Evolutionary conservation across 2,797 vertebrate species (phyloP).

Genomic region (Pipistrellus pygmaeus): DNA sequence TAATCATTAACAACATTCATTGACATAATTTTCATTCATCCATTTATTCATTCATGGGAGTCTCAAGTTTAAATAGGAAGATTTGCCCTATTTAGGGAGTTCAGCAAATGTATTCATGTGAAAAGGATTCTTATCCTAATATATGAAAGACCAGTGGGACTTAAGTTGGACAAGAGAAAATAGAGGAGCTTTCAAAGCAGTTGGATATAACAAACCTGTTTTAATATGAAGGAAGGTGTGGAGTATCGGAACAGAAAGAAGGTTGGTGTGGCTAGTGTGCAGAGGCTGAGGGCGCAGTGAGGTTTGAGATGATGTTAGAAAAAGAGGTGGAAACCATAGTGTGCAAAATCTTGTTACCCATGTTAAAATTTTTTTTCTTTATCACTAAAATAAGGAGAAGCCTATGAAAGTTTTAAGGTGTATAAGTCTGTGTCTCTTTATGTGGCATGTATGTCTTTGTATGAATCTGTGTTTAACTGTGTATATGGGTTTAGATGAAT

Average conservation of each 20-base stretch:
- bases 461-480: neutral
- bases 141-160: neutral
- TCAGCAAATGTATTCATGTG: neutral
- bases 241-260: neutral
- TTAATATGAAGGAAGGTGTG: neutral
- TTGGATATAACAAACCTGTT: neutral
- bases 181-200: neutral
- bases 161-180: neutral
- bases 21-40: neutral
- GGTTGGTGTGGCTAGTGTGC: neutral
- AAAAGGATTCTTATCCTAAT: neutral
- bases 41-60: neutral
- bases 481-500: neutral
- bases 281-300: rapidly evolving
- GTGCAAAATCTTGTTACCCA: neutral
- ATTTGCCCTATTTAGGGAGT: constrained; percentile 7
- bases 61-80: neutral
- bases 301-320: neutral
- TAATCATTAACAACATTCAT: neutral
- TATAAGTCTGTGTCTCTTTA: neutral
- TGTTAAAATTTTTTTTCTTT: neutral
- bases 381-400: neutral
- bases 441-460: neutral
- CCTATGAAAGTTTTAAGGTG: neutral
- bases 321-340: neutral